phyloP scores from a whole-genome alignment of 2,797 vertebrate genomes.

The Phalanger gymnotis region DNA sequence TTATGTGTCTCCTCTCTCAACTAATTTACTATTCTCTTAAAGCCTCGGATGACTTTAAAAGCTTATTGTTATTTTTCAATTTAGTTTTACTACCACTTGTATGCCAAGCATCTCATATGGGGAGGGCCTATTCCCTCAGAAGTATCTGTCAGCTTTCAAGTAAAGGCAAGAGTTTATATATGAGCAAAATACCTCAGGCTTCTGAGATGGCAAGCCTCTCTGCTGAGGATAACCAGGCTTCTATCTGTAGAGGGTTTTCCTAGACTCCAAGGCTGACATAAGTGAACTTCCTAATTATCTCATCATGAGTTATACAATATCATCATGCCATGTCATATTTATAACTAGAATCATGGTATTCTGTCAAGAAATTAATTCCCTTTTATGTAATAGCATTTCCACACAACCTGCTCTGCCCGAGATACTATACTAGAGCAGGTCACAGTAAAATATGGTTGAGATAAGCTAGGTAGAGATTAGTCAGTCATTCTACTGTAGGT shows the following conservation, averaged over 20 bases:
- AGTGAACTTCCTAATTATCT: background rate
- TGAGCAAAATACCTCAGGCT: background rate
- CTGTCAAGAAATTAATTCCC: background rate
- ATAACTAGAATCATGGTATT: background rate
- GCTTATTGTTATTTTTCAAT: background rate
- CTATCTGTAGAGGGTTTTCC: background rate
- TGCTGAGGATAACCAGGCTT: background rate
- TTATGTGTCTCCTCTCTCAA: constrained; percentile 19
- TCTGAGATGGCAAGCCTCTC: background rate
- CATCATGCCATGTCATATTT: background rate
- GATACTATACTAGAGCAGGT: background rate
- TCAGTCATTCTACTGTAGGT: background rate
- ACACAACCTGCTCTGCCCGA: background rate
- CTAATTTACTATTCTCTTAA: constrained; percentile 14
- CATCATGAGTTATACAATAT: accelerated
- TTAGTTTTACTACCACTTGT: background rate
- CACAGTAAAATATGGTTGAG: background rate
- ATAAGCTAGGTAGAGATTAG: background rate
- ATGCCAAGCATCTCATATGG: background rate
- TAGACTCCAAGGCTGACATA: accelerated
- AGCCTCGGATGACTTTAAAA: background rate
- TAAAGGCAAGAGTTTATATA: background rate
- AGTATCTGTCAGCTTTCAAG: background rate
- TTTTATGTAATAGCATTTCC: background rate
- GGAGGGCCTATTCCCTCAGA: background rate